Conservation (phyloP, 2,797 vertebrate species). For the Acanthurus tractus region DNA sequence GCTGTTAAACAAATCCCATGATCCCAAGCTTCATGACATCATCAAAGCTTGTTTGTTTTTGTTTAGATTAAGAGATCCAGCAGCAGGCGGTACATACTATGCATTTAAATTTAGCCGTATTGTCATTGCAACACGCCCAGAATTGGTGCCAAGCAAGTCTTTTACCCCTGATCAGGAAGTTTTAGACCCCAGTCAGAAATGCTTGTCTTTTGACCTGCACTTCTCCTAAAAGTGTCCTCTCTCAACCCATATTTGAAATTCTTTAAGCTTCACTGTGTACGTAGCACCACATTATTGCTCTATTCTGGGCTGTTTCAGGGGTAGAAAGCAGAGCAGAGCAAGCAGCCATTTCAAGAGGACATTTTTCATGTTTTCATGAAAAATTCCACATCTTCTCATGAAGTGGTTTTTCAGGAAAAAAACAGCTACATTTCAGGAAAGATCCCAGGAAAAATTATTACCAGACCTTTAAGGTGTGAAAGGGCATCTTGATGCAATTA, state of each 20-base stretch:
- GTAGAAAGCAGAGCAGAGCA: conserved; percentile 49
- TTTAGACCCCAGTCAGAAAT: conserved; percentile 21
- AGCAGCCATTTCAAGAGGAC: conserved; percentile 67
- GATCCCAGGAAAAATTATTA: conserved; percentile 85
- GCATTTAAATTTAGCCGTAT: conserved; percentile 4
- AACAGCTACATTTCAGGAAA: conserved; percentile 76
- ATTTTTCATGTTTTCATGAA: conserved; percentile 93
- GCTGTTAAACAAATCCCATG: too few species aligned
- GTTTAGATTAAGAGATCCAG: too few species aligned
- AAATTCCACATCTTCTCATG: conserved; percentile 91
- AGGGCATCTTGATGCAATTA: conserved; percentile 87
- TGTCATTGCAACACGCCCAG: conserved; percentile 12
- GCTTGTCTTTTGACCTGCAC: conserved; percentile 40
- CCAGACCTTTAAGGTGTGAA: conserved; percentile 84
- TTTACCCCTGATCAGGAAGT: conserved; percentile 12
- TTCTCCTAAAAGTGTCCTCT: conserved; percentile 38
- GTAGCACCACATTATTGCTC: conserved; percentile 74
- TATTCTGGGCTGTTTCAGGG: conserved; percentile 72
- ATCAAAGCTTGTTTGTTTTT: too few species aligned
- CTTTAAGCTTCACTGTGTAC: conserved; percentile 72
- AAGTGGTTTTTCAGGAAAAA: conserved; percentile 74
- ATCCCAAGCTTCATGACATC: too few species aligned
- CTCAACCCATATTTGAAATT: conserved; percentile 64
- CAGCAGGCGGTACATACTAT: too few species aligned
- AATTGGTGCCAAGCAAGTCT: neutral